phyloP scores from a whole-genome alignment of 2,888 invertebrate species.

The Nycteola revayana region DNA sequence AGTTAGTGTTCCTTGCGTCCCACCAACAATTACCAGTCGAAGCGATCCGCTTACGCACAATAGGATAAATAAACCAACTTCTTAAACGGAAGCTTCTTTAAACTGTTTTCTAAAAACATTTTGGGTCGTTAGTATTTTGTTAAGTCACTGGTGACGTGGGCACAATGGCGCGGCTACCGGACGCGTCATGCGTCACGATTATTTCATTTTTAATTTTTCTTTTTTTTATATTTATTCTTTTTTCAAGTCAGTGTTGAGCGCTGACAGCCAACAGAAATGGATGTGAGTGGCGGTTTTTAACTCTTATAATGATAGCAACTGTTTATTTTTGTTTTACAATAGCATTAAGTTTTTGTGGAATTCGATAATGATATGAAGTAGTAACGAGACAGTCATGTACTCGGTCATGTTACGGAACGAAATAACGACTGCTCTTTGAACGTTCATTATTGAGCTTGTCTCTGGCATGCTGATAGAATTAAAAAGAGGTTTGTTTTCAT shows the following conservation, averaged over 20 bases:
- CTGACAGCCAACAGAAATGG: slow-evolving; percentile 34
- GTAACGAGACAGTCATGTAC: slow-evolving; percentile 21
- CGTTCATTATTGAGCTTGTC: slow-evolving; percentile 13
- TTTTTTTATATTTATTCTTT: slow-evolving; percentile 21
- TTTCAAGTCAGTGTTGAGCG: slow-evolving; percentile 25
- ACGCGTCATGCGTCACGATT: slow-evolving; percentile 29
- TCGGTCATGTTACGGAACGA: no score
- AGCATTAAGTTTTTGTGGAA: slow-evolving; percentile 26
- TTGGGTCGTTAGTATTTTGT: slow-evolving; percentile 58
- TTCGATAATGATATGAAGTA: slow-evolving; percentile 28
- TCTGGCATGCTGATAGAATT: slow-evolving; percentile 4
- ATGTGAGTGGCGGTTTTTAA: slow-evolving; percentile 37
- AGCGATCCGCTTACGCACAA: slow-evolving; percentile 70
- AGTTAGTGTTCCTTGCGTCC: slow-evolving; percentile 23
- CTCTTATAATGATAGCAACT: slow-evolving; percentile 32
- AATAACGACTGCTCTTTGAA: no score
- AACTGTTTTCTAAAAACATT: slow-evolving; percentile 78
- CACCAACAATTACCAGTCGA: slow-evolving; percentile 62
- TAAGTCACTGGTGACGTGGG: slow-evolving; percentile 46
- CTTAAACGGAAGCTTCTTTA: slow-evolving; percentile 74
- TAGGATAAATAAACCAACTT: slow-evolving; percentile 62
- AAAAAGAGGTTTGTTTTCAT: background rate
- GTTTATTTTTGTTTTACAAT: slow-evolving; percentile 37
- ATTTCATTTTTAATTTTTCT: slow-evolving; percentile 32
- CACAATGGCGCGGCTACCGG: slow-evolving; percentile 52